Conservation (phyloP, 2,888 invertebrate species). For the Spilosoma lubricipeda region DNA sequence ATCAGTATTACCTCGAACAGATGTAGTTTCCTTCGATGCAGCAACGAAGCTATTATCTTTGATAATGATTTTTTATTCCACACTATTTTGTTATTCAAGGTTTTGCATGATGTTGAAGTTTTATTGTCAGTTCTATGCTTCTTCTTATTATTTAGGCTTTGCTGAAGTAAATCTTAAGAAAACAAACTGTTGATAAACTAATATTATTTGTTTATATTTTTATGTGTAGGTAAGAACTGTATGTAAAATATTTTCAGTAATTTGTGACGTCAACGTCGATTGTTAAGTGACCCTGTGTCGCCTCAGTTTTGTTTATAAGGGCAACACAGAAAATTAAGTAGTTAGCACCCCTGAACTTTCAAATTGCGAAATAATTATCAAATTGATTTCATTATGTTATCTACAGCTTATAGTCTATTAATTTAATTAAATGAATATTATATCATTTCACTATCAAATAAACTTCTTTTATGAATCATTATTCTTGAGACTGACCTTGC, state of each 20-base stretch:
- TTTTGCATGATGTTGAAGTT: conserved; percentile 58
- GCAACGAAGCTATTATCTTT: conserved; percentile 42
- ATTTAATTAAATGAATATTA: background rate
- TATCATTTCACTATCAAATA: no score
- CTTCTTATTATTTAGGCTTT: conserved; percentile 83
- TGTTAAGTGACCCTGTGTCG: conserved; percentile 73
- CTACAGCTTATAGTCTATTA: background rate
- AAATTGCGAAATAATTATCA: background rate
- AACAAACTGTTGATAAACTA: conserved; percentile 37
- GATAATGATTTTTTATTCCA: conserved; percentile 39
- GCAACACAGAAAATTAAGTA: conserved; percentile 61
- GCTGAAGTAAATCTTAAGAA: conserved; percentile 60
- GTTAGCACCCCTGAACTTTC: background rate
- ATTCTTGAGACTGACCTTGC: background rate
- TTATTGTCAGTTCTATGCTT: conserved; percentile 69
- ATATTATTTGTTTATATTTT: conserved; percentile 30
- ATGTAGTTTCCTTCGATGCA: conserved; percentile 52
- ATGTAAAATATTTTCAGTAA: conserved; percentile 53
- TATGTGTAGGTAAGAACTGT: conserved; percentile 33
- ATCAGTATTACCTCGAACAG: conserved; percentile 53
- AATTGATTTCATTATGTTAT: background rate
- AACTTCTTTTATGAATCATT: background rate
- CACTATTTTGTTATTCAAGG: conserved; percentile 39
- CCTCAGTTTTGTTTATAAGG: conserved; percentile 47
- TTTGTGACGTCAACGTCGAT: conserved; percentile 66